Conservation (phyloP, 1,140 invertebrate species). For the Solenopsis fugax region DNA sequence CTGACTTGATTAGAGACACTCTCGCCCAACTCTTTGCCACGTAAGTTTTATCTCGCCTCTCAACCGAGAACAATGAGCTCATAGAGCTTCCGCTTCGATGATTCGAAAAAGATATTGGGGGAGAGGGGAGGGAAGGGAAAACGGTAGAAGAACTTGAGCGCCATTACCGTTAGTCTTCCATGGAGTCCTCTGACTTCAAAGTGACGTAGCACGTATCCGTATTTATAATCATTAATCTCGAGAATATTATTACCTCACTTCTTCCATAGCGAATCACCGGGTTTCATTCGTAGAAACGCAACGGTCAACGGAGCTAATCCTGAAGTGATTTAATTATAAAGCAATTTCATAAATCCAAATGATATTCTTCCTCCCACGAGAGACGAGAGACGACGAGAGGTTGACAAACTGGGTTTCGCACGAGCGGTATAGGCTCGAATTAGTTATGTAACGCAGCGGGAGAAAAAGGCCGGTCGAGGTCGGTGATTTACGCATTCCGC, state of each 20-base stretch:
- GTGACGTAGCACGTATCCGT: conserved; percentile 36
- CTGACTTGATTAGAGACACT: conserved; percentile 62
- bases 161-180: conserved; percentile 49
- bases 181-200: conserved; percentile 10
- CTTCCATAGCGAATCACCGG: conserved; percentile 7
- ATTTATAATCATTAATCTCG: conserved; percentile 44
- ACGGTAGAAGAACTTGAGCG: conserved; percentile 28
- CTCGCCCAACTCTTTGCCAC: conserved; percentile 40
- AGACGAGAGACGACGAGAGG: not conserved
- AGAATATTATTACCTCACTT: not conserved
- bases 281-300: not conserved
- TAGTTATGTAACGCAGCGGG: conserved; percentile 70
- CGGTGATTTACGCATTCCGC: conserved; percentile 81
- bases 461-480: conserved; percentile 45
- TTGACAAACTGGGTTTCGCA: conserved; percentile 2
- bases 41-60: conserved; percentile 54
- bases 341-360: conserved; percentile 13
- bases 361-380: not conserved
- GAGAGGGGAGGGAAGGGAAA: not conserved
- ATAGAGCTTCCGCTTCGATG: conserved; percentile 58
- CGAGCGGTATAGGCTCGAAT: conserved; percentile 48
- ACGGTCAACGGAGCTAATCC: not conserved
- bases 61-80: conserved; percentile 61
- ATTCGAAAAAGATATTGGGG: conserved; percentile 53
- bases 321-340: conserved; percentile 26